Conservation (phyloP, 92 coral and sea anemone genomes). For the Chrysogorgia sp. region DNA sequence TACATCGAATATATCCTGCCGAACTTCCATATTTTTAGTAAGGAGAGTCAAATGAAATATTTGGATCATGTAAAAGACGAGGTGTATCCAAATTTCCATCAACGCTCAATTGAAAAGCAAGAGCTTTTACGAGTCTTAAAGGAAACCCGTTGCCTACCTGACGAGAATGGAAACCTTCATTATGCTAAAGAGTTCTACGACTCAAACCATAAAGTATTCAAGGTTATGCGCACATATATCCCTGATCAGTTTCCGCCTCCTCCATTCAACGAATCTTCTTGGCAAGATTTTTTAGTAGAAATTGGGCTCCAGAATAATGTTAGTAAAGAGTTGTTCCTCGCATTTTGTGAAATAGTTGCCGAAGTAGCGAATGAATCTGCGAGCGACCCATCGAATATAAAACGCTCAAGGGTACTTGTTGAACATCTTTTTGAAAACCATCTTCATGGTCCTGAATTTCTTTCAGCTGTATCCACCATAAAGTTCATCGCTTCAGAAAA, state of each 20-base stretch:
- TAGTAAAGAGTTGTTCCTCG: constrained; percentile 76
- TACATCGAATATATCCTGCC: constrained; percentile 81
- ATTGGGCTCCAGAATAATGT: constrained; percentile 79
- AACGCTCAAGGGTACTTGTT: constrained; percentile 72
- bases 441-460: constrained; percentile 76
- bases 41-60: constrained; percentile 65
- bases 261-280: constrained; percentile 61
- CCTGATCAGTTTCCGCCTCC: constrained; percentile 74
- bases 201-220: constrained; percentile 77
- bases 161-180: constrained; percentile 59
- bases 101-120: constrained; percentile 38
- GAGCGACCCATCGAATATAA: constrained; percentile 12
- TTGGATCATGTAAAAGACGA: constrained; percentile 74
- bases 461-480: constrained; percentile 75
- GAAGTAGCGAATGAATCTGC: constrained; percentile 54
- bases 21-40: constrained; percentile 74
- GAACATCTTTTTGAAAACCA: constrained; percentile 69
- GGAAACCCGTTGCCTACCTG: constrained; percentile 73
- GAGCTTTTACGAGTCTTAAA: constrained; percentile 64
- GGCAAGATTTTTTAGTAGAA: constrained; percentile 79
- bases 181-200: constrained; percentile 73
- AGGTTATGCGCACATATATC: constrained; percentile 65
- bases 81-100: constrained; percentile 57
- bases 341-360: constrained; percentile 74
- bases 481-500: constrained; percentile 75